Percentiles rank a stretch among this genome's conserved stretches.
These are phyloP conservation scores for Cathartes aura DNA, from an alignment of 2,113 vertebrate species.

Conservation along the genomic window DNA sequence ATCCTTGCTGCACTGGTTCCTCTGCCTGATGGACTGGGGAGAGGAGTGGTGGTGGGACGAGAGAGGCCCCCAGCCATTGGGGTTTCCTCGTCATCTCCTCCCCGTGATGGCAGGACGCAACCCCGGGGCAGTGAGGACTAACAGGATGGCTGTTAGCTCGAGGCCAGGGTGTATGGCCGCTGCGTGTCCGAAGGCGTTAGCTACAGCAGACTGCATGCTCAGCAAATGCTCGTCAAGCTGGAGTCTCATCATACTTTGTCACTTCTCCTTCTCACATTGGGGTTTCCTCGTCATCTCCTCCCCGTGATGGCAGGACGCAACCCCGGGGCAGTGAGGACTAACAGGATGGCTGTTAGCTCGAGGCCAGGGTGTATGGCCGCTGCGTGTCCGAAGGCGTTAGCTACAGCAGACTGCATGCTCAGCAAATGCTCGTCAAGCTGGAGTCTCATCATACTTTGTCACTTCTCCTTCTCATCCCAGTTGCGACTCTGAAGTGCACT, in stretches of 20 bases:
- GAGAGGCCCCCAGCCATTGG: neutral
- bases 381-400: neutral
- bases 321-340: neutral
- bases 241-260: neutral
- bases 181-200: neutral
- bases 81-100: neutral
- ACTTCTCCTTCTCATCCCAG: neutral
- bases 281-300: neutral
- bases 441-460: neutral
- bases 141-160: neutral
- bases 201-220: neutral
- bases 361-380: accelerated
- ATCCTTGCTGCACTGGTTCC: accelerated
- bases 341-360: neutral
- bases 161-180: accelerated
- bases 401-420: neutral
- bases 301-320: accelerated
- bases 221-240: neutral
- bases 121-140: neutral
- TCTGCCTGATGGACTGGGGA: neutral
- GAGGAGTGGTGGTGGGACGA: neutral
- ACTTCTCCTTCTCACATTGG: neutral
- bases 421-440: neutral
- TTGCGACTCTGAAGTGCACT: neutral
- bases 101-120: accelerated